A percentile compares a stretch with the other conserved stretches of the same genome.
phyloP scores from a whole-genome alignment of 2,888 invertebrate genomes.

The Buathra laborator region DNA sequence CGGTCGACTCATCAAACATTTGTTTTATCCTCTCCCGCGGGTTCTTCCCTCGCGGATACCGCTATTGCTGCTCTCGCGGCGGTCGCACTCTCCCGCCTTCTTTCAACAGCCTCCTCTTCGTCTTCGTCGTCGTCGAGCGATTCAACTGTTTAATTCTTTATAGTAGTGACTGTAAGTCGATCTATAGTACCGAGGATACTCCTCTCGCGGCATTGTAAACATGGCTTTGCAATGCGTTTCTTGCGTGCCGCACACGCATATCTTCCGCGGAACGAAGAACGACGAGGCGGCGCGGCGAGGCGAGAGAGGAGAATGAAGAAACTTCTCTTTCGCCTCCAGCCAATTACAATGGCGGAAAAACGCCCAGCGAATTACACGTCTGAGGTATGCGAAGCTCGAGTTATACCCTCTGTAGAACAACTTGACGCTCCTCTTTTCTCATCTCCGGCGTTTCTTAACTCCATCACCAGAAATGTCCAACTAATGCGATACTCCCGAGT shows the following conservation, averaged over 20 bases:
- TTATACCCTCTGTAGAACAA: background rate
- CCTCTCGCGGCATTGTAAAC: constrained; percentile 74
- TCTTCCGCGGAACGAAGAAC: constrained; percentile 40
- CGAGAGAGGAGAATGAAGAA: no score
- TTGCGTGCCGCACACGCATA: constrained; percentile 70
- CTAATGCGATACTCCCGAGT: constrained; percentile 6
- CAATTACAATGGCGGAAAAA: constrained; percentile 77
- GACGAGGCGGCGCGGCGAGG: constrained; percentile 11
- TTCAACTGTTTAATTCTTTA: constrained; percentile 40
- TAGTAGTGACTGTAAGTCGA: background rate
- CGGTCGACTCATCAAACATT: constrained; percentile 51
- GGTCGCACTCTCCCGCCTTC: constrained; percentile 31
- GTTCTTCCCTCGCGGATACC: background rate
- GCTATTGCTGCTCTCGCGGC: constrained; percentile 14
- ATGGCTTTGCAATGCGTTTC: constrained; percentile 80
- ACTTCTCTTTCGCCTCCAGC: constrained; percentile 48
- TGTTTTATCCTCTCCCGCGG: constrained; percentile 3
- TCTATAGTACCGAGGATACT: constrained; percentile 9
- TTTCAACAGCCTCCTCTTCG: constrained; percentile 8
- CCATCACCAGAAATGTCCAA: constrained; percentile 1
- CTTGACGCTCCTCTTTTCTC: constrained; percentile 23
- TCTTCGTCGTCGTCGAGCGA: constrained; percentile 8
- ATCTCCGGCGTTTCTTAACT: background rate
- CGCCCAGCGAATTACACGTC: constrained; percentile 76
- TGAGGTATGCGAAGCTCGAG: constrained; percentile 68